Base-by-base conservation (phyloP, 2,113 vertebrate genomes). In the Sturnira hondurensis region DNA sequence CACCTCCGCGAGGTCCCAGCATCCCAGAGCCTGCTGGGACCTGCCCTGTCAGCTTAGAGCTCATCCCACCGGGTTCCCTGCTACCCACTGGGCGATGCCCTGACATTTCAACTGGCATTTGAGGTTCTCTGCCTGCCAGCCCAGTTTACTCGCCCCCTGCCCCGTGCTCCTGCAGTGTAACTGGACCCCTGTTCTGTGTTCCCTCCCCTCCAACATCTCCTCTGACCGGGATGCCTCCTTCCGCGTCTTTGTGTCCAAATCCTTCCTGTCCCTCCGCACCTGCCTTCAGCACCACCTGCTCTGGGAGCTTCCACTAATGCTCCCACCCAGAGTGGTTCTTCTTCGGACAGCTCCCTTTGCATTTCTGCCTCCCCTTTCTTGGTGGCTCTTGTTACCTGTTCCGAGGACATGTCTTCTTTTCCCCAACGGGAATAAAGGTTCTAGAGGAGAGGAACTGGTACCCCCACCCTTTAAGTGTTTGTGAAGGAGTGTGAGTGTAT, bases 221-320 rank as follows among this genome's bases (percentile, higher is more conserved):
- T 63, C 26, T 20, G 68, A 45, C 36, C 28, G 26, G 14, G 33
- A 41, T 20, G 67, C 54, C 28, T 63, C 45, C 65, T 1, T 17
- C 38, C 9, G 3, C 15, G 19, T 78, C 54, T 73, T 9, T 10
- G 0, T 24, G 22, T 14, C 38, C 68, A 36, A 7, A 31, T 45
- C 33, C 41, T 89, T 43, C 9, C 56, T 31, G 61, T 45, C 36
- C 19, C 70, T 58, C 36, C 4, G 0, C 2, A 5, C 45, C 61
- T 22, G 41, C 74, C 38, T 4, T 26, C 38, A 5, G 13, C 0
- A 4, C 77, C 11, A 1, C 28, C 77, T 52, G 41, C 38, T 19
- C 47, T 1, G 2, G 47, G 16, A 78, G 9, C 36, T 54, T 63
- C 16, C 1, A 0, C 6, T 3, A 5, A 13, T 33, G 36, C 52